These are phyloP conservation scores for Bufotes viridis DNA, from an alignment of 2,797 vertebrate species.

Conservation along the genomic window DNA sequence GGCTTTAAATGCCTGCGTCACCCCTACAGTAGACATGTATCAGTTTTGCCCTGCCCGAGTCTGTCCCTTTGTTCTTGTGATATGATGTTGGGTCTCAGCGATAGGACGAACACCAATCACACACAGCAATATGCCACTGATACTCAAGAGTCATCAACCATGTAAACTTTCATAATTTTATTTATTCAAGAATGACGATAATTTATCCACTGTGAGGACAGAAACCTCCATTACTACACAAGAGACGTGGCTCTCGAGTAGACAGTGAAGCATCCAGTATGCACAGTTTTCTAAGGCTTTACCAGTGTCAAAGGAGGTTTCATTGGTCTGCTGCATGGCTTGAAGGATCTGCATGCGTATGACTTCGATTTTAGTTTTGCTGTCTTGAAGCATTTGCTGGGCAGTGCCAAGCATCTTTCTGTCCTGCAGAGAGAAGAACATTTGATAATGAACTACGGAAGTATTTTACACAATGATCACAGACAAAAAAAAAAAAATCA, in stretches of 20 bases:
- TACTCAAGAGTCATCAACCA: background rate
- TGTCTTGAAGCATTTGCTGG: constrained; percentile 98
- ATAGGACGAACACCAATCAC: too few relatives aligned
- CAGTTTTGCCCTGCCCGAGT: too few relatives aligned
- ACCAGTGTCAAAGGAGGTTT: constrained; percentile 93
- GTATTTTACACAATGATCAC: background rate
- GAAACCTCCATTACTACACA: background rate
- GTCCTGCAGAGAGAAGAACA: constrained; percentile 79
- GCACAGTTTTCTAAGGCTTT: constrained; percentile 70
- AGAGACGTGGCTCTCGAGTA: background rate
- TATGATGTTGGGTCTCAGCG: too few relatives aligned
- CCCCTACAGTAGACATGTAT: too few relatives aligned
- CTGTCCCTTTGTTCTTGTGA: too few relatives aligned
- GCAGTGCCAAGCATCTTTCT: constrained; percentile 94
- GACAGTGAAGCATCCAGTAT: background rate
- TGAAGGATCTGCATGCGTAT: constrained; percentile 99
- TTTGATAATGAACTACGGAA: background rate
- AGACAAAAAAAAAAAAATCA: background rate
- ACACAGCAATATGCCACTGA: too few relatives aligned
- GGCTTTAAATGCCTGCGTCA: too few relatives aligned
- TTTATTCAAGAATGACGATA: background rate
- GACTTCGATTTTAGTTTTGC: constrained; percentile 99
- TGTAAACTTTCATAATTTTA: background rate
- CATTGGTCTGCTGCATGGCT: constrained; percentile 94
- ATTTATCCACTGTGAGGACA: background rate